Percentiles rank a stretch among this genome's conserved stretches.
Conservation (phyloP, 2,888 invertebrate genomes). For the Xanthia icteritia region DNA sequence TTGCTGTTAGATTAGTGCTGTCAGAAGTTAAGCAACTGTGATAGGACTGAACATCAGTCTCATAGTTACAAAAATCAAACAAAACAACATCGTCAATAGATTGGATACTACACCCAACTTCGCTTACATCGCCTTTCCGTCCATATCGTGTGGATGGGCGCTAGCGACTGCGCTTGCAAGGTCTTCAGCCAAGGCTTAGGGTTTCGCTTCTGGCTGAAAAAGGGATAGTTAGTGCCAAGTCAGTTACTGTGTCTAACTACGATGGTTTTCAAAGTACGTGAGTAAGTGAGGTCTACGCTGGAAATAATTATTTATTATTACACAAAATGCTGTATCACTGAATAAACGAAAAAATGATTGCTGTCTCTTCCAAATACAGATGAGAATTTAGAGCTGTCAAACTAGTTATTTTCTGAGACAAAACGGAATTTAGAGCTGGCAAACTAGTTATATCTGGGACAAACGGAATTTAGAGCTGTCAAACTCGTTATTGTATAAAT, state of each 20-base stretch:
- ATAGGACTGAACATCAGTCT: conserved; percentile 39
- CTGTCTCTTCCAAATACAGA: too few species aligned
- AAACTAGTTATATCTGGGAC: not conserved
- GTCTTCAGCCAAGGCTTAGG: conserved; percentile 73
- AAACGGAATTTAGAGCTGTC: not conserved
- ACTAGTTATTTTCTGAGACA: not conserved
- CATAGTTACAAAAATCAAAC: conserved; percentile 31
- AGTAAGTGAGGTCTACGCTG: conserved; percentile 21
- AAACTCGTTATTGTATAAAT: not conserved
- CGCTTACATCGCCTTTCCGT: conserved; percentile 79
- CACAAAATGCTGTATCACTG: not conserved
- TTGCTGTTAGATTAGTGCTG: not conserved
- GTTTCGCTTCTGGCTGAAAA: conserved; percentile 82
- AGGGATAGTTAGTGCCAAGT: conserved; percentile 67
- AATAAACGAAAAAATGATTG: not conserved
- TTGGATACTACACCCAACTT: conserved; percentile 73
- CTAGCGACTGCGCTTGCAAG: conserved; percentile 70
- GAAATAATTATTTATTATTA: conserved; percentile 17
- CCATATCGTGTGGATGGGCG: conserved; percentile 84
- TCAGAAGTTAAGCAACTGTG: not conserved
- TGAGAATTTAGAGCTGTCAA: not conserved
- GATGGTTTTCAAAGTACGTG: conserved; percentile 25
- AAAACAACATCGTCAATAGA: conserved; percentile 64
- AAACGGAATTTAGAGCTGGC: not conserved
- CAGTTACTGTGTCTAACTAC: conserved; percentile 77